phyloP scores from a whole-genome alignment of 2,113 vertebrate genomes.

The Sapayoa aenigma region DNA sequence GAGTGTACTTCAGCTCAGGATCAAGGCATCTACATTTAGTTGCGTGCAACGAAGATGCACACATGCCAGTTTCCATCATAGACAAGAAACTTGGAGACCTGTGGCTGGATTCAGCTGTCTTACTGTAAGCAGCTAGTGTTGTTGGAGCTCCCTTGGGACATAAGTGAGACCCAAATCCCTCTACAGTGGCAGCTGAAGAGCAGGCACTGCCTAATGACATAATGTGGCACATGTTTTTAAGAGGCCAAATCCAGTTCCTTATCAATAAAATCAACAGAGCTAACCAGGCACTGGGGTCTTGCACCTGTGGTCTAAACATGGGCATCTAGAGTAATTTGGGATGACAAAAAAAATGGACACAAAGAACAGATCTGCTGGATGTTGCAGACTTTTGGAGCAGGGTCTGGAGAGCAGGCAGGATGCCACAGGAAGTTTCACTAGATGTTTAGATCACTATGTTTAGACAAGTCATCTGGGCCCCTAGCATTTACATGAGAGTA shows the following conservation, averaged over 20 bases:
- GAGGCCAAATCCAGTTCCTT: not conserved
- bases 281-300: not conserved
- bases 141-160: not conserved
- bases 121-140: rapidly evolving
- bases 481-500: not conserved
- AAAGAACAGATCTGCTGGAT: not conserved
- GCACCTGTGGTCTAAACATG: not conserved
- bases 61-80: not conserved
- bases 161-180: not conserved
- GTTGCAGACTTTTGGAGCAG: not conserved
- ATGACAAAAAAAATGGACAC: not conserved
- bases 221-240: not conserved
- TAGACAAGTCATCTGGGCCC: not conserved
- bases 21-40: not conserved
- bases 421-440: not conserved
- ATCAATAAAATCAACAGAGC: not conserved
- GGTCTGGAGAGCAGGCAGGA: not conserved
- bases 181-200: not conserved
- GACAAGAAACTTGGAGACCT: not conserved
- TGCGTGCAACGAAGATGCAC: not conserved
- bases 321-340: not conserved
- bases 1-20: not conserved
- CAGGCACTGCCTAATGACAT: not conserved
- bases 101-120: not conserved
- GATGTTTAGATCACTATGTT: not conserved